These are phyloP conservation scores for Stegostoma tigrinum DNA, from an alignment of 2,113 vertebrate species.

Conservation along the genomic window DNA sequence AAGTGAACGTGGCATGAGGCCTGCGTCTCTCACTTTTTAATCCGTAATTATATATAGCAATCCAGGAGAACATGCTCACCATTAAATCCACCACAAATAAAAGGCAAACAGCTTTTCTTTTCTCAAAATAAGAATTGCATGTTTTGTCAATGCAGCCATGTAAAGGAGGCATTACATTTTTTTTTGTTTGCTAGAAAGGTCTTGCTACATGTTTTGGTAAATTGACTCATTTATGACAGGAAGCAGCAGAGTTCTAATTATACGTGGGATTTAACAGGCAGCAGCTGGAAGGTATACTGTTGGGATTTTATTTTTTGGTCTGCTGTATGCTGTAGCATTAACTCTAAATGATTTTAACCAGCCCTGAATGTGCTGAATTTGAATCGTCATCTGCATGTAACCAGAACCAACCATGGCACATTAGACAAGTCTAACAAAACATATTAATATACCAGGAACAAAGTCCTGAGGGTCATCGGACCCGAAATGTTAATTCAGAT, in stretches of 20 bases:
- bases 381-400: neutral
- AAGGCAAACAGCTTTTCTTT: neutral
- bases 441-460: neutral
- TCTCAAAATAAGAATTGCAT: neutral
- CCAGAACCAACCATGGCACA: neutral
- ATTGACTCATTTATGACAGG: constrained; percentile 19
- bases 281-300: constrained; percentile 27
- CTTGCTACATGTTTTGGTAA: neutral
- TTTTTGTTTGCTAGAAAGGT: constrained; percentile 10
- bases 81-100: constrained; percentile 29
- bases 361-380: neutral
- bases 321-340: neutral
- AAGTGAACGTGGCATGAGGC: neutral
- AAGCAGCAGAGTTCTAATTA: constrained; percentile 14
- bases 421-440: neutral
- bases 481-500: too few species aligned
- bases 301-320: neutral
- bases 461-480: too few species aligned
- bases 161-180: neutral
- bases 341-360: neutral
- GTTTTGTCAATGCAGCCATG: neutral
- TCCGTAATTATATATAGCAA: neutral
- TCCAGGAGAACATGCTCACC: neutral
- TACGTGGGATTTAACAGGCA: constrained; percentile 16
- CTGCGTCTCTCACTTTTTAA: constrained; percentile 1